Base-by-base conservation (phyloP, 2,888 invertebrate genomes). In the Chydorus sphaericus region DNA sequence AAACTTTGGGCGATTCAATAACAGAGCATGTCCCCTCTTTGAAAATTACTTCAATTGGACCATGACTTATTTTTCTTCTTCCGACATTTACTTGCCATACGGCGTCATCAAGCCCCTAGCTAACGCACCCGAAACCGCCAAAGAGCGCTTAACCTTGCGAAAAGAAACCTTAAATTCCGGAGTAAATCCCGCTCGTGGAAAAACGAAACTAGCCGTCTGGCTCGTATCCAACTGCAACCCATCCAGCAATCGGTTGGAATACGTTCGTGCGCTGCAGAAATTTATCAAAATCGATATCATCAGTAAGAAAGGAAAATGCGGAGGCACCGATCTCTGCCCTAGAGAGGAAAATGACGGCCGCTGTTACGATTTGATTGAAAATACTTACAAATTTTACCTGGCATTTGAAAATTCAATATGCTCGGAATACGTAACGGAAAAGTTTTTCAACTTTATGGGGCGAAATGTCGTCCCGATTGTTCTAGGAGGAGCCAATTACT, bases 331-430 rank as follows among this genome's bases (percentile, higher is more conserved):
- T 36, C 18, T 36, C 8, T 52, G 52, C 36, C 52, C 52, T 10
- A 31, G 26, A 26, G 14, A 5, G 18, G 23, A 20, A 20, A 50
- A 50, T 16, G 31, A 18, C 18, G 50, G n/a, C 4, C 7, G 14
- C 10, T 94, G 94, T 68, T 85, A 92, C 66, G 85, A 89, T 58
- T 83, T 91, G 77, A 77, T 94, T 56, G 86, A 90, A 67, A 83
- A 77, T 59, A 89, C 92, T 62, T 96, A 96, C 74, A 94, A 94
- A 70, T 96, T 94, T 73, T 96, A 96, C 69, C 77, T 96, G 62
- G 89, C 94, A 0, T 96, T 96, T 68, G 96, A 96, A 70, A 96
- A 96, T 70, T 93, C 93, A 31, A 94, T 94, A 66, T 96, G 96
- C 70, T 79, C 82, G 58, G 93, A 94, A 70, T 96, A 96, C 68